These are phyloP conservation scores for Ptilonorhynchus violaceus DNA, from an alignment of 2,113 vertebrate genomes.

Conservation along the genomic window DNA sequence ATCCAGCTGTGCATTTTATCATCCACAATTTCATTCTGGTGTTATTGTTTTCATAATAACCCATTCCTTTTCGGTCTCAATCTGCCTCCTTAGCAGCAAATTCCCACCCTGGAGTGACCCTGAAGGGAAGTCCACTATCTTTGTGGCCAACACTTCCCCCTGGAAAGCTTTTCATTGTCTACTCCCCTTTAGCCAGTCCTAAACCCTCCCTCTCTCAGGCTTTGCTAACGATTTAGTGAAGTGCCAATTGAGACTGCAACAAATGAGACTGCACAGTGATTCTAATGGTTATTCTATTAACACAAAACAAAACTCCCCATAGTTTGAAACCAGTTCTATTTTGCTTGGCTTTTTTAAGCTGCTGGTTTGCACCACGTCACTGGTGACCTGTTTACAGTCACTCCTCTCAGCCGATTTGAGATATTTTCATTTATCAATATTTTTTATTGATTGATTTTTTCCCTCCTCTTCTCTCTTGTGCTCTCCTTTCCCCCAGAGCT, in stretches of 20 bases:
- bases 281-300: neutral
- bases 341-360: neutral
- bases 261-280: neutral
- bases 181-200: neutral
- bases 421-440: neutral
- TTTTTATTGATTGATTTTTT: neutral
- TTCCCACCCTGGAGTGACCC: neutral
- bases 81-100: neutral
- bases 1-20: constrained; percentile 45
- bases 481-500: constrained; percentile 52
- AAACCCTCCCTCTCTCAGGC: neutral
- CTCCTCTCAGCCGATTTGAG: neutral
- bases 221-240: neutral
- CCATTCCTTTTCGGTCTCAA: neutral
- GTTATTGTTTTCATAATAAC: constrained; percentile 15
- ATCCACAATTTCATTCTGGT: constrained; percentile 25
- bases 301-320: neutral
- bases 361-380: neutral
- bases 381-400: neutral
- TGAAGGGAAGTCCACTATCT: neutral
- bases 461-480: rapidly evolving
- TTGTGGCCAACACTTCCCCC: neutral
- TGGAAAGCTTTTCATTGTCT: neutral
- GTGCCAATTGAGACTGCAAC: neutral
- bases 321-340: neutral